Evolutionary conservation across 2,888 invertebrate genomes (phyloP), one percentile per base, ranked within the genome.

Genomic region (Tetranychus piercei): DNA sequence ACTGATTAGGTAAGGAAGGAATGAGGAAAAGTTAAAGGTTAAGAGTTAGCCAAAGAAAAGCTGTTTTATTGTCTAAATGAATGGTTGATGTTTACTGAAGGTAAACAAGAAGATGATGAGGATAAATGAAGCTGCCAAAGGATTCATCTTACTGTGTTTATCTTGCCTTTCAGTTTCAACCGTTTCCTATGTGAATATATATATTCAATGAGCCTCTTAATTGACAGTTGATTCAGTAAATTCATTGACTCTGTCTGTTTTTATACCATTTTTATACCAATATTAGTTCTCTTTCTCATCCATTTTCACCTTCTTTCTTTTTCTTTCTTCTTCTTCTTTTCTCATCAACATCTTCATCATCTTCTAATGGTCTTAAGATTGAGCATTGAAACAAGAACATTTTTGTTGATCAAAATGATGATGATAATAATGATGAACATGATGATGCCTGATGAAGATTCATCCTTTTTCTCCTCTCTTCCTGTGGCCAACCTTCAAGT

Each of bases 1-100:
- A 73, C 73, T 65, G 22, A 23, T 55, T 55, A 55, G 55, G 15
- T 55, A 55, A 55, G 11, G 15, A 69, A 65, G 66, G 66, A 65
- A 65, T 34, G 34, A 34, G 34, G 34, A 34, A 34, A 34, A 34
- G 34, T 34, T 34, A 34, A 34, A 34, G 34, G 34, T 34, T 34
- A 34, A 34, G 34, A n/a, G 72, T 22, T 72, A 9, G 44, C 23
- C 20, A 72, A 34, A 4, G 34, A 34, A 34, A 34, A 34, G 34
- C 15, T 55, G 9, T 55, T 55, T 55, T 9, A 55, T 9, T 15
- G 55, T 15, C 9, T 55, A 15, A 55, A 55, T 55, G 15, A 55
- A 55, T 55, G 9, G 55, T 55, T 55, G 5, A 34, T 55, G 55
- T 15, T 55, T 55, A 55, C 55, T 55, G 7, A 15, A 69, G 34